Percentiles rank a stretch among this genome's conserved stretches.
These are phyloP conservation scores for Ctenosaura bakeri DNA, from an alignment of 2,797 vertebrate genomes.

Conservation along the genomic window DNA sequence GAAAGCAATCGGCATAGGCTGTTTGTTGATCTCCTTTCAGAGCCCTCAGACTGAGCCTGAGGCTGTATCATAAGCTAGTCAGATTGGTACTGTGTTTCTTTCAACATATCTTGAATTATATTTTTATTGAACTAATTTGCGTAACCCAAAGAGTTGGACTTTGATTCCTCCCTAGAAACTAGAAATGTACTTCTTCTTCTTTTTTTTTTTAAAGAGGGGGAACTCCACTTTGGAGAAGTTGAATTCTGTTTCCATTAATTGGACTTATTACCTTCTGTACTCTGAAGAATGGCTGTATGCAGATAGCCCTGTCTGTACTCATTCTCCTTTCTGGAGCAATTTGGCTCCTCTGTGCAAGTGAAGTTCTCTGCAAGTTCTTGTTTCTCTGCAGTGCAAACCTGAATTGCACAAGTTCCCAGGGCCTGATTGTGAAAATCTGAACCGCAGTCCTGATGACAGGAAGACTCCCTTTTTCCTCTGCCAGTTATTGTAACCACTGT, in stretches of 20 bases:
- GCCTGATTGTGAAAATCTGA: not conserved
- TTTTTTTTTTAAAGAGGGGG: too few species aligned
- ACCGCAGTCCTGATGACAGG: not conserved
- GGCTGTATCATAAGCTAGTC: not conserved
- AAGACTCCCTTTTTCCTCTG: not conserved
- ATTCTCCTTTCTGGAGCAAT: not conserved
- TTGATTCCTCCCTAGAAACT: not conserved
- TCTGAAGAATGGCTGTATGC: not conserved
- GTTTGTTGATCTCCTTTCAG: not conserved
- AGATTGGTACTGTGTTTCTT: not conserved
- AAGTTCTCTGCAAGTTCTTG: not conserved
- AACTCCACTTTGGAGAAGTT: not conserved
- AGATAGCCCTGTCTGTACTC: not conserved
- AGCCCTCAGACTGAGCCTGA: too few species aligned
- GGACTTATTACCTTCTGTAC: not conserved
- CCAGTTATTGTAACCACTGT: not conserved
- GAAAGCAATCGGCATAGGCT: rapidly evolving
- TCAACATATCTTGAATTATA: not conserved
- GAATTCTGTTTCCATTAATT: not conserved
- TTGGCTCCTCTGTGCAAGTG: not conserved
- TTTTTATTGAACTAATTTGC: not conserved
- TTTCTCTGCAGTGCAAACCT: not conserved
- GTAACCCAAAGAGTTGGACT: not conserved
- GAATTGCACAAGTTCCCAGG: not conserved
- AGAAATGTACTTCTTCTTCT: not conserved